Conservation (phyloP, 2,113 vertebrate genomes). For the Nibea coibor region DNA sequence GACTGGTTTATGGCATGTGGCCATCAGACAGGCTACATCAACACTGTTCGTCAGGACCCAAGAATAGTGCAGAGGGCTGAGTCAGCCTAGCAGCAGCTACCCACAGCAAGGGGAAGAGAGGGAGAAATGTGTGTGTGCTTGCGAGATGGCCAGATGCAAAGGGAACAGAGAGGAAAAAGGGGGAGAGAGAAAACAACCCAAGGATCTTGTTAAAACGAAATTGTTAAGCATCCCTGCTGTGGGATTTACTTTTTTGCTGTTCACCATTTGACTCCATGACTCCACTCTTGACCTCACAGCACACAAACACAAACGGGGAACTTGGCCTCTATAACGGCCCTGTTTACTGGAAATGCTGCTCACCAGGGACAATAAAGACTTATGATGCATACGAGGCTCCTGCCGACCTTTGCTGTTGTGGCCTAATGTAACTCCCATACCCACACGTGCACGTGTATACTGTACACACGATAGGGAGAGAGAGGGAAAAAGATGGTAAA, state of each 20-base stretch:
- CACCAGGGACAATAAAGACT: conserved; percentile 80
- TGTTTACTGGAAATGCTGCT: conserved; percentile 84
- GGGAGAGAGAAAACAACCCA: conserved; percentile 66
- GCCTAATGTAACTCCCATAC: conserved; percentile 59
- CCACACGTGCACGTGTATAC: conserved; percentile 6
- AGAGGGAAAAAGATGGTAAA: conserved; percentile 25
- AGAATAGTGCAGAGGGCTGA: conserved; percentile 82
- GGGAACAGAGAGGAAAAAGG: conserved; percentile 48
- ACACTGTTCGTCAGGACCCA: conserved; percentile 80
- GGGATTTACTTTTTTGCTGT: conserved; percentile 69
- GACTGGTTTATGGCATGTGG: conserved; percentile 69
- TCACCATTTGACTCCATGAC: conserved; percentile 69
- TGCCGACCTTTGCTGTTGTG: conserved; percentile 61
- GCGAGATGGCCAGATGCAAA: conserved; percentile 68
- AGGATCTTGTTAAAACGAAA: conserved; percentile 71
- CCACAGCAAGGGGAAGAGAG: conserved; percentile 68
- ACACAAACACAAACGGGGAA: conserved; percentile 59
- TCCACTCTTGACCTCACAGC: conserved; percentile 74
- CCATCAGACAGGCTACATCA: conserved; percentile 78
- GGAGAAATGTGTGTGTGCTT: conserved; percentile 66
- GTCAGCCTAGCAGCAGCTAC: conserved; percentile 79
- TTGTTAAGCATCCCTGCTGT: conserved; percentile 69
- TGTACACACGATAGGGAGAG: conserved; percentile 18
- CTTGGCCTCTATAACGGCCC: conserved; percentile 58
- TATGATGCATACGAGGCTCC: conserved; percentile 73